These are phyloP conservation scores for Andrena cerasifolii DNA, from an alignment of 1,140 invertebrate species.

Conservation along the genomic window DNA sequence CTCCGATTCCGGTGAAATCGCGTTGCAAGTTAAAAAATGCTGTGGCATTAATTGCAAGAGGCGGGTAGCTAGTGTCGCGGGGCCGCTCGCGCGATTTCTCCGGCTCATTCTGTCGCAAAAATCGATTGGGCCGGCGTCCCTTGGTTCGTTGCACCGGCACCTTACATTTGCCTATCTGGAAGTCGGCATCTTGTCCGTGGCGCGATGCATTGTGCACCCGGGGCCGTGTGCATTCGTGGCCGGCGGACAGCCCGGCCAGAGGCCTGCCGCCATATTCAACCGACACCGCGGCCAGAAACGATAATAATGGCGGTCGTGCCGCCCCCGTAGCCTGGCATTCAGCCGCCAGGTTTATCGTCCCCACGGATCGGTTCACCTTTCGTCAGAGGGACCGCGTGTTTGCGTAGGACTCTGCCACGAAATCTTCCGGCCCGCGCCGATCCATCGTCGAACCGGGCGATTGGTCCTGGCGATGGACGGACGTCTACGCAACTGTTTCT, in stretches of 20 bases:
- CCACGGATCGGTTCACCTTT: slow-evolving; percentile 40
- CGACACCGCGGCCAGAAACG: slow-evolving; percentile 41
- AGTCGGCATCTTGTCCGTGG: slow-evolving; percentile 48
- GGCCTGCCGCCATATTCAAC: slow-evolving; percentile 40
- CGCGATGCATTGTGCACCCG: slow-evolving; percentile 49
- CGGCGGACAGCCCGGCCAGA: slow-evolving; percentile 31
- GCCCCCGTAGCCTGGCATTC: slow-evolving; percentile 44
- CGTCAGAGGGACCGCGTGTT: slow-evolving; percentile 29
- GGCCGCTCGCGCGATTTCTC: background rate
- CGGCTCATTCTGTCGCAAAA: slow-evolving; percentile 23
- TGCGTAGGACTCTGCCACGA: slow-evolving; percentile 49
- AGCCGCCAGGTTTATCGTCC: slow-evolving; percentile 36
- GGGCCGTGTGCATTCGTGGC: slow-evolving; percentile 38
- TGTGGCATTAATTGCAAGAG: background rate
- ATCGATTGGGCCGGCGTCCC: slow-evolving; percentile 41
- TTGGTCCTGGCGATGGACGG: background rate
- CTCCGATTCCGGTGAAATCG: background rate
- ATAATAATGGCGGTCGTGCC: slow-evolving; percentile 46
- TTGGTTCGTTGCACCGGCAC: slow-evolving; percentile 49
- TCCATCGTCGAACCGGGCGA: background rate
- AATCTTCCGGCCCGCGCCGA: slow-evolving; percentile 23
- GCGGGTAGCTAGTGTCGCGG: background rate
- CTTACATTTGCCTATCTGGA: slow-evolving; percentile 54
- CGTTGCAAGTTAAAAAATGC: background rate
- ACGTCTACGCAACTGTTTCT: background rate